These are phyloP conservation scores for Carlito syrichta DNA, from an alignment of 2,113 vertebrate genomes.

Conservation along the genomic window DNA sequence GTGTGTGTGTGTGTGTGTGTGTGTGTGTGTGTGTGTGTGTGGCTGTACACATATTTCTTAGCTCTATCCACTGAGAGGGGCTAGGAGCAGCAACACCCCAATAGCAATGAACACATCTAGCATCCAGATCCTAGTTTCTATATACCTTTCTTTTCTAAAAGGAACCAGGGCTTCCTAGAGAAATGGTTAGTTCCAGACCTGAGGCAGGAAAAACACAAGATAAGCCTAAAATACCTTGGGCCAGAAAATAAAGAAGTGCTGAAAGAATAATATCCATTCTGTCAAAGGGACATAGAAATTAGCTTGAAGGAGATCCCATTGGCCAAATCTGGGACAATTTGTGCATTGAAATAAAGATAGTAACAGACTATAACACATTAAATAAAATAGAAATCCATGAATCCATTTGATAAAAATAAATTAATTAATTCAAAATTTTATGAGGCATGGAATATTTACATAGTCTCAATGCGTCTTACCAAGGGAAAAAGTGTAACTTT, in stretches of 20 bases:
- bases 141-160: background rate
- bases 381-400: constrained; percentile 5
- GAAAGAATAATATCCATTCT: constrained; percentile 10
- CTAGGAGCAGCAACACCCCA: background rate
- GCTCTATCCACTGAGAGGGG: background rate
- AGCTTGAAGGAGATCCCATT: background rate
- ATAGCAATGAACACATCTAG: background rate
- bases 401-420: constrained; percentile 15
- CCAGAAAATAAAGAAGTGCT: background rate
- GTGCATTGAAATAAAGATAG: constrained; percentile 18
- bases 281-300: background rate
- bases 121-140: background rate
- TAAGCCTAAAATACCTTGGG: background rate
- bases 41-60: background rate
- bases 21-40: background rate
- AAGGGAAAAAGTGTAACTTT: background rate
- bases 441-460: background rate
- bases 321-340: constrained; percentile 28
- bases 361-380: constrained; percentile 11
- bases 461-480: background rate
- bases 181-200: background rate
- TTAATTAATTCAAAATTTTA: background rate
- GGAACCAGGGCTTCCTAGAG: background rate
- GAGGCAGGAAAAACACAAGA: background rate
- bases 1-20: no score